Evolutionary conservation across 2,888 invertebrate genomes (phyloP).

Genomic region (Rhabditoides inermis): DNA sequence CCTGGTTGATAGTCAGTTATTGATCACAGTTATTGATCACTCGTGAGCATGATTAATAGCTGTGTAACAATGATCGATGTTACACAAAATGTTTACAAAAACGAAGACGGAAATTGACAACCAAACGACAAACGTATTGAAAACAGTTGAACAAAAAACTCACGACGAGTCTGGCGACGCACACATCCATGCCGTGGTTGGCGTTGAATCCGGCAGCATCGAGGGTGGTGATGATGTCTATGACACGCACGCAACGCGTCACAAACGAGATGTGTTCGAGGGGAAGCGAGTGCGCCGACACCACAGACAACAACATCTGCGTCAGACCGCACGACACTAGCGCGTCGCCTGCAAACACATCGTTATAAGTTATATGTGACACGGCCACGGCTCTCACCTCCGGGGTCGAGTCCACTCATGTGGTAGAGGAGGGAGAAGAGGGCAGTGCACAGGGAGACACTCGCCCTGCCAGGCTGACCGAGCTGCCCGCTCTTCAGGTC

Average conservation of each 20-base stretch:
- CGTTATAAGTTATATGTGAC: background rate
- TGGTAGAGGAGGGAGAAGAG: slow-evolving; percentile 81
- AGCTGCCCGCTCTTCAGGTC: slow-evolving; percentile 48
- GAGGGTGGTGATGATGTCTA: slow-evolving; percentile 78
- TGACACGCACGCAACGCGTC: slow-evolving; percentile 67
- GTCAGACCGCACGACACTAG: slow-evolving; percentile 80
- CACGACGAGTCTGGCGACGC: slow-evolving; percentile 63
- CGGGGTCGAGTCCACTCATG: slow-evolving; percentile 63
- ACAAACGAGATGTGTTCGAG: slow-evolving; percentile 81
- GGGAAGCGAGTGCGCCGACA: slow-evolving; percentile 75
- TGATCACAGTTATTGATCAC: no score
- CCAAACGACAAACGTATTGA: no score
- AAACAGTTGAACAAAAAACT: slow-evolving; percentile 5
- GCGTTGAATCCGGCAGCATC: slow-evolving; percentile 79
- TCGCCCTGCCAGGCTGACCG: slow-evolving; percentile 29
- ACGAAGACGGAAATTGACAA: no score
- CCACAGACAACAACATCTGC: slow-evolving; percentile 76
- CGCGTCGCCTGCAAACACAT: slow-evolving; percentile 64
- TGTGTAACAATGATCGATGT: no score
- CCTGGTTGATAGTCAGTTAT: no score
- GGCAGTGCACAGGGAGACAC: slow-evolving; percentile 67
- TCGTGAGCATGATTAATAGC: no score
- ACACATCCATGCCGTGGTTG: slow-evolving; percentile 70
- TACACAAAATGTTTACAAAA: no score
- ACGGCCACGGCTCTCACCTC: slow-evolving; percentile 8